These are phyloP conservation scores for Polylopha cassiicola DNA, from an alignment of 2,888 invertebrate genomes.

Conservation along the genomic window DNA sequence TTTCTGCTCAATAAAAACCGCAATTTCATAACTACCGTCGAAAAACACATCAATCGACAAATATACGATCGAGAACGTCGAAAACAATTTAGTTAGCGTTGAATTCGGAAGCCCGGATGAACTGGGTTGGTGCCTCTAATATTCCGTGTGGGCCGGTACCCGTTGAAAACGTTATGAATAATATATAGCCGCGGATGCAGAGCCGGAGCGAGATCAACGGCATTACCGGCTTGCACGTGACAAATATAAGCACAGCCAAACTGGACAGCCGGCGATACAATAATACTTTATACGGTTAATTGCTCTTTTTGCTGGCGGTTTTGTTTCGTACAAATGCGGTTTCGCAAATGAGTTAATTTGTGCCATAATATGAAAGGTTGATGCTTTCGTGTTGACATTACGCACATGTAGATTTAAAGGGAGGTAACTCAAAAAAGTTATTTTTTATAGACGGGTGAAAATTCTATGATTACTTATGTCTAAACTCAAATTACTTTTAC, in stretches of 20 bases:
- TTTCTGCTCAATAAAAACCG: conserved; percentile 5
- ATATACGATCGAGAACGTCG: conserved; percentile 35
- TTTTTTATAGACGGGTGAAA: too few relatives aligned
- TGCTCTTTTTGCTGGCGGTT: neutral
- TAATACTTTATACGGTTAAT: conserved; percentile 27
- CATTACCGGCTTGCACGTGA: conserved; percentile 37
- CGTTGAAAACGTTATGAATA: conserved; percentile 72
- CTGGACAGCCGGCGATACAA: conserved; percentile 32
- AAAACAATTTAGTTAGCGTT: conserved; percentile 69
- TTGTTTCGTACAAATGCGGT: too few relatives aligned
- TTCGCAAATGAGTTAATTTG: too few relatives aligned
- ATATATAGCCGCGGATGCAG: conserved; percentile 56
- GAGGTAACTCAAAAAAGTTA: too few relatives aligned
- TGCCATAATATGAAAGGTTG: too few relatives aligned
- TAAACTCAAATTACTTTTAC: too few relatives aligned
- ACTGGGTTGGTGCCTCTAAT: conserved; percentile 60
- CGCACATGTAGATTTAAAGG: too few relatives aligned
- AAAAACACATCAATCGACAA: conserved; percentile 24
- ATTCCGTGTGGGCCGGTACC: conserved; percentile 67
- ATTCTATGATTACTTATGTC: too few relatives aligned
- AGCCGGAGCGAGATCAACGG: conserved; percentile 47
- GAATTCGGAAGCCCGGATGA: conserved; percentile 60
- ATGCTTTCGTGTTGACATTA: too few relatives aligned
- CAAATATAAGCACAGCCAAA: conserved; percentile 43
- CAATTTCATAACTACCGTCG: conserved; percentile 5